Evolutionary conservation across 35 echinoderm and acorn worm genomes (phyloP).

Genomic region (Holothuria glaberrima): DNA sequence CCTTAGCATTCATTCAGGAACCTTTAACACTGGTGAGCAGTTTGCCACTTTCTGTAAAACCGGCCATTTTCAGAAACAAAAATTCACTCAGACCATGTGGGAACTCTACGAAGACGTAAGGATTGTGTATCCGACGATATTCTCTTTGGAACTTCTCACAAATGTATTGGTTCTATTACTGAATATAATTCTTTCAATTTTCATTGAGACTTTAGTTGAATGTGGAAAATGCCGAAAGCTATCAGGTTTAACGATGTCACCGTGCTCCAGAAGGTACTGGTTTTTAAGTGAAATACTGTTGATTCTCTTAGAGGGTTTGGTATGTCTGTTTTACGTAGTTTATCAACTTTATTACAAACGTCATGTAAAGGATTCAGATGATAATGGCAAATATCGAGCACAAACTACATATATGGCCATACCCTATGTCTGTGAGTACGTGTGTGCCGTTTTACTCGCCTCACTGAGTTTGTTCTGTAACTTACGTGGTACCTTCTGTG

Average conservation of each 20-base stretch:
- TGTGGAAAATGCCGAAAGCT: conserved; percentile 8
- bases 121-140: conserved; percentile 10
- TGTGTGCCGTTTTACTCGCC: conserved; percentile 17
- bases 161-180: conserved; percentile 5
- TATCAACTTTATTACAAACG: conserved; percentile 27
- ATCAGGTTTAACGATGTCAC: neutral
- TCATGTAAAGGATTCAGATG: neutral
- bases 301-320: neutral
- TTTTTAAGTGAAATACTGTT: conserved; percentile 42
- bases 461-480: conserved; percentile 21
- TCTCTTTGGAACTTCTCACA: conserved; percentile 1
- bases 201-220: conserved; percentile 28
- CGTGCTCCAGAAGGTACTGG: conserved; percentile 17
- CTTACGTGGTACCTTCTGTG: conserved; percentile 31
- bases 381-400: neutral
- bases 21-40: conserved; percentile 11
- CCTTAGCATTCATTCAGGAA: neutral
- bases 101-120: conserved; percentile 25
- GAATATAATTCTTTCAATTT: conserved; percentile 32
- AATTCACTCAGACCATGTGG: neutral
- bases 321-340: conserved; percentile 19
- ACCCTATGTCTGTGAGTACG: conserved; percentile 3
- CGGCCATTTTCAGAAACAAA: neutral
- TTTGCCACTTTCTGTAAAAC: conserved; percentile 43
- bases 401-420: neutral